phyloP scores from a whole-genome alignment of 2,113 vertebrate species.

The Cavia porcellus region DNA sequence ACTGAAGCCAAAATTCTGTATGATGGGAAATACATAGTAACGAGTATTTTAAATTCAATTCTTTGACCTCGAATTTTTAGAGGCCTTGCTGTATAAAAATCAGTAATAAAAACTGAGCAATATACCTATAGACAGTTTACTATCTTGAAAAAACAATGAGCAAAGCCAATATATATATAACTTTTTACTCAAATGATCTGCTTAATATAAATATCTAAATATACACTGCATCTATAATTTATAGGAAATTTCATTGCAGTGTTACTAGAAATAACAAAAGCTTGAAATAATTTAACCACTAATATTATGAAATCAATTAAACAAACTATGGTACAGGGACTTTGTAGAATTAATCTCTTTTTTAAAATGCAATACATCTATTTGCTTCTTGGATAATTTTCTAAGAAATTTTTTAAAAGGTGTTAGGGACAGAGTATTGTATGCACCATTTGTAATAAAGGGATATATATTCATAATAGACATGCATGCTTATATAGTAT shows the following conservation, averaged over 20 bases:
- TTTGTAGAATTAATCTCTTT: background rate
- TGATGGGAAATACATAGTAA: background rate
- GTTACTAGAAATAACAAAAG: conserved; percentile 28
- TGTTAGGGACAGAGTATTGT: background rate
- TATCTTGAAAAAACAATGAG: background rate
- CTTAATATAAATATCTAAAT: conserved; percentile 13
- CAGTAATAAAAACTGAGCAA: conserved; percentile 31
- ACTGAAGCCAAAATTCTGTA: background rate
- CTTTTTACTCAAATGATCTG: conserved; percentile 19
- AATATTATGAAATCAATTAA: background rate
- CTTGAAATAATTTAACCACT: background rate
- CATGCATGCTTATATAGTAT: background rate
- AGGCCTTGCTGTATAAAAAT: background rate
- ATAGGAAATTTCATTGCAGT: background rate
- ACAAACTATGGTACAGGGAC: background rate
- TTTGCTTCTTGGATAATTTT: background rate
- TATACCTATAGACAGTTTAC: background rate
- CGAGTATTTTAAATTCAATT: background rate
- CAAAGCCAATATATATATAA: background rate
- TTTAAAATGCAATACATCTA: conserved; percentile 3
- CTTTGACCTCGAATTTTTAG: background rate
- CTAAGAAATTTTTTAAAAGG: conserved; percentile 33
- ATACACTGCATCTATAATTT: background rate
- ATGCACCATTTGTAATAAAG: background rate
- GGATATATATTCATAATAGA: background rate